A percentile compares a stretch with the other conserved stretches of the same genome.
phyloP scores from a whole-genome alignment of 2,888 invertebrate species.

The Sarcophaga caerulescens region DNA sequence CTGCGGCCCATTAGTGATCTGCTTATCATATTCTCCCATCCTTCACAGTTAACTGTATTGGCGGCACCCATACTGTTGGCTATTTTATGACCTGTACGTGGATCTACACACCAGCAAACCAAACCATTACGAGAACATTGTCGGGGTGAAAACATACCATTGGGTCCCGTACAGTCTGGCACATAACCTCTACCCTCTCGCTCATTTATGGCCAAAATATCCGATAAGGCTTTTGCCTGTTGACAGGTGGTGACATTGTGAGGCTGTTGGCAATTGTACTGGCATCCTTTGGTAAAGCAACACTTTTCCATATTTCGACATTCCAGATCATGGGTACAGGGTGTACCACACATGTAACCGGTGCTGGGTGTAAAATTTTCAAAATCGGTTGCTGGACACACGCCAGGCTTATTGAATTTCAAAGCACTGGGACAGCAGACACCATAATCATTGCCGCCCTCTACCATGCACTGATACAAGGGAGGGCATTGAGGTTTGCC shows the following conservation, averaged over 20 bases:
- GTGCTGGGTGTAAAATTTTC: constrained; percentile 78
- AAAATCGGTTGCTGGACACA: constrained; percentile 85
- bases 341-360: constrained; percentile 84
- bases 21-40: constrained; percentile 79
- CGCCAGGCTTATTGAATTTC: constrained; percentile 89
- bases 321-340: constrained; percentile 90
- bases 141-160: constrained; percentile 87
- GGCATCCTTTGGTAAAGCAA: constrained; percentile 88
- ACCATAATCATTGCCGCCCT: constrained; percentile 91
- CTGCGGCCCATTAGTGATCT: constrained; percentile 82
- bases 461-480: constrained; percentile 89
- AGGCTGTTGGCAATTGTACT: constrained; percentile 88
- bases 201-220: constrained; percentile 89
- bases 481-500: constrained; percentile 93
- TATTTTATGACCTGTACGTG: constrained; percentile 87
- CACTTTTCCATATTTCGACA: constrained; percentile 92
- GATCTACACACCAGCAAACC: constrained; percentile 94
- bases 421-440: constrained; percentile 92
- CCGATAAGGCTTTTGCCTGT: constrained; percentile 89
- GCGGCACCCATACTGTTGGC: constrained; percentile 91
- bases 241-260: constrained; percentile 89
- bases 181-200: constrained; percentile 91
- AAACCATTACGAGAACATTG: constrained; percentile 93
- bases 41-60: constrained; percentile 85
- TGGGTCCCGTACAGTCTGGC: constrained; percentile 87